Percentiles rank a stretch among this genome's conserved stretches.
Evolutionary conservation across 2,113 vertebrate genomes (phyloP).

Genomic region (Hyperopisus bebe): DNA sequence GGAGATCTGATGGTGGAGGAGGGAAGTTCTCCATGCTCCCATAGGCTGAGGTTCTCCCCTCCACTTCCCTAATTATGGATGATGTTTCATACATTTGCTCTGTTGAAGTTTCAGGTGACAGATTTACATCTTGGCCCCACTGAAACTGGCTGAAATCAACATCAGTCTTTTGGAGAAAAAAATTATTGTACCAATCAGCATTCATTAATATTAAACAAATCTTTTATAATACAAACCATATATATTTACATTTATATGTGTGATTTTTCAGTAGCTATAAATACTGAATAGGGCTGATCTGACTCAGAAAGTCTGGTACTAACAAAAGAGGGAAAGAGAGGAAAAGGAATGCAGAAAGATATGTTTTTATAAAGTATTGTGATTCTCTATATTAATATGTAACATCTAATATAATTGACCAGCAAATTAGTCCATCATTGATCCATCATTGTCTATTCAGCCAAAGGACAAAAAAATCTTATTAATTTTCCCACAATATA

Average conservation of each 20-base stretch:
- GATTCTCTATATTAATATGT: background rate
- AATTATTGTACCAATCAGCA: background rate
- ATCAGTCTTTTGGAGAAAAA: constrained; percentile 69
- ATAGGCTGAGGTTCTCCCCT: constrained; percentile 36
- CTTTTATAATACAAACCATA: background rate
- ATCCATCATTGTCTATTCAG: background rate
- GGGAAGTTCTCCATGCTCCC: constrained; percentile 55
- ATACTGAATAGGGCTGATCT: background rate
- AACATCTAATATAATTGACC: background rate
- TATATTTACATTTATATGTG: background rate
- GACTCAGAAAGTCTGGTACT: background rate
- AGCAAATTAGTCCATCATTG: background rate
- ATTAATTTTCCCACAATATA: background rate
- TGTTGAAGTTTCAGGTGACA: constrained; percentile 50
- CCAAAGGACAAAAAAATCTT: background rate
- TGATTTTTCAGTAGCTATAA: background rate
- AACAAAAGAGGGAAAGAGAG: background rate
- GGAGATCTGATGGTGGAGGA: constrained; percentile 64
- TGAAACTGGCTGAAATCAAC: constrained; percentile 63
- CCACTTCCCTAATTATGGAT: constrained; percentile 32
- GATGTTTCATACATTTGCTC: constrained; percentile 47
- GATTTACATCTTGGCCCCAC: constrained; percentile 53
- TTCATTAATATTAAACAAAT: background rate
- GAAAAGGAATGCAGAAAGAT: background rate
- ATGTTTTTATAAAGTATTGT: background rate